Evolutionary conservation across 2,797 vertebrate genomes (phyloP), one percentile per base, ranked within the genome.

Genomic region (Pseudomugil gertrudae): DNA sequence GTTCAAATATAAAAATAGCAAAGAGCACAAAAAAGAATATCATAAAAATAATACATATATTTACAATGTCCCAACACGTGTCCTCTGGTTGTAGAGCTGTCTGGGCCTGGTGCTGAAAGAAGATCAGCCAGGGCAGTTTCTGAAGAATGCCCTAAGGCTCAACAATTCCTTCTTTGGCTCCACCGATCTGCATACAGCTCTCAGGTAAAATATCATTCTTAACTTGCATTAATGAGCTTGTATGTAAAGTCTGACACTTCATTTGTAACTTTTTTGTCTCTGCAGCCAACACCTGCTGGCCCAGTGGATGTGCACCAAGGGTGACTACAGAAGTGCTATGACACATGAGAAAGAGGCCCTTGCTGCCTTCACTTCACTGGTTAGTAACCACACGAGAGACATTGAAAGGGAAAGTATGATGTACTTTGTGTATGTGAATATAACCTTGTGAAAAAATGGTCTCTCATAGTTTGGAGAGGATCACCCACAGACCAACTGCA

Each of bases 291-390:
- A 95, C 81, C 81, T 95, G 69, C 62, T 96, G 89, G 92, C 94
- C 35, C 93, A 95, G 86, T 91, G 89, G 80, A 87, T 94, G 85
- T 95, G 94, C 85, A 91, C 82, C 54, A 85, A 90, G 32, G 94
- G 94, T 15, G 94, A 96, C 78, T 96, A 94, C 89, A 84, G 95
- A 77, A 76, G 82, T 68, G 94, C 93, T 10, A 94, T 96, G 92
- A 91, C 76, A 45, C 93, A 95, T 15, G 95, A 95, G 80, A 95
- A 93, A 71, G 93, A 95, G 50, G 94, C 95, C n/a, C 88, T 93
- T 32, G 57, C 84, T 57, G 91, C 93, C 58, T 96, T 94, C 69
- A 93, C 92, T 57, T 76, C 66, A 48, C 72, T 94, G 94, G 95
- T 95, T 38, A 76, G 92, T 82, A 48, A 60, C 33, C 50, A 21